These are phyloP conservation scores for Cheilosia grossa DNA, from an alignment of 2,888 invertebrate genomes.

Conservation along the genomic window DNA sequence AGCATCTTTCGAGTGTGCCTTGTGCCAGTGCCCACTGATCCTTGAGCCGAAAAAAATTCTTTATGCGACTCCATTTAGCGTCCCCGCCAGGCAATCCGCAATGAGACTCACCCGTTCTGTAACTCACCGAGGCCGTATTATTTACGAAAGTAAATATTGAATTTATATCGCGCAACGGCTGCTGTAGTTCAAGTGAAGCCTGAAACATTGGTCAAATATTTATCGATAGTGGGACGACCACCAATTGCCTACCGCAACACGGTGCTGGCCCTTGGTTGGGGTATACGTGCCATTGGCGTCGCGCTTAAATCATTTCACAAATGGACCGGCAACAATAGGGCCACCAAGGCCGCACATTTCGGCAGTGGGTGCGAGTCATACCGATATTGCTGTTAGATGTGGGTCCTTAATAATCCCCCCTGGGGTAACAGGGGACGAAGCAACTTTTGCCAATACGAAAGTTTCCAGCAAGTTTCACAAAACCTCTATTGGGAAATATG, in stretches of 20 bases:
- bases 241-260: constrained; percentile 55
- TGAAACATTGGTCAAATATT: constrained; percentile 59
- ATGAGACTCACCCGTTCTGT: constrained; percentile 29
- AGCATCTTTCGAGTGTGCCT: constrained; percentile 34
- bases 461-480: constrained; percentile 29
- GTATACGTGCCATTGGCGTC: constrained; percentile 17
- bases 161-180: constrained; percentile 51
- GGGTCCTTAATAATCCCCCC: constrained; percentile 41
- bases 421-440: neutral
- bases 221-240: constrained; percentile 38
- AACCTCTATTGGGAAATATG: constrained; percentile 41
- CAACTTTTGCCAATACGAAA: constrained; percentile 21
- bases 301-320: constrained; percentile 43
- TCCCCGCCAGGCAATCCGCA: constrained; percentile 31
- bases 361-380: neutral
- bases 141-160: constrained; percentile 67
- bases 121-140: constrained; percentile 62
- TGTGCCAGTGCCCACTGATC: constrained; percentile 33
- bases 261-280: neutral
- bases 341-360: constrained; percentile 1
- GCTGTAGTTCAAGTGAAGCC: constrained; percentile 12
- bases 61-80: constrained; percentile 55
- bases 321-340: constrained; percentile 66
- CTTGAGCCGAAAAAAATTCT: constrained; percentile 54
- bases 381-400: constrained; percentile 24